A percentile compares a stretch with the other conserved stretches of the same genome.
These are phyloP conservation scores for Equus quagga DNA, from an alignment of 2,113 vertebrate species.

Conservation along the genomic window DNA sequence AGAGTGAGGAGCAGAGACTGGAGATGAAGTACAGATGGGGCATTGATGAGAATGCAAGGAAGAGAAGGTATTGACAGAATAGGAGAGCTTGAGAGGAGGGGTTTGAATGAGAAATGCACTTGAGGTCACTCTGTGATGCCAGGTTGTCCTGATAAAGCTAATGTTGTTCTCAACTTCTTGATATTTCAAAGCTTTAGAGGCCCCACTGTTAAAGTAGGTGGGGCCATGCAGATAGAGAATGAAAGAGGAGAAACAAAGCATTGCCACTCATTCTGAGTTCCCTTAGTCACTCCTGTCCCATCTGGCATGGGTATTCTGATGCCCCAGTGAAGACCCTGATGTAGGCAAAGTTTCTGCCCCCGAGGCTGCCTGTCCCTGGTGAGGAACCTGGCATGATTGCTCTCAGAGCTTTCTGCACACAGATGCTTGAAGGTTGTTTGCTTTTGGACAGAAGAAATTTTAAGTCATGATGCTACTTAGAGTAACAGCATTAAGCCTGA, in stretches of 20 bases:
- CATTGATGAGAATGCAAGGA: neutral
- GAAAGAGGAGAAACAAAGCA: neutral
- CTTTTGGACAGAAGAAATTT: neutral
- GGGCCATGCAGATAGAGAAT: neutral
- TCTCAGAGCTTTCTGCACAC: neutral
- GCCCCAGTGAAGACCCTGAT: neutral
- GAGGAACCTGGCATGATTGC: neutral
- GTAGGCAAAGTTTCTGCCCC: neutral
- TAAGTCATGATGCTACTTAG: neutral
- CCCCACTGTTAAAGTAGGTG: neutral
- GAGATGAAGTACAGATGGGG: neutral
- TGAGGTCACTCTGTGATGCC: neutral
- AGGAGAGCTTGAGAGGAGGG: neutral
- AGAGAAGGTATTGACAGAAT: neutral
- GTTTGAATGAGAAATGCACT: neutral
- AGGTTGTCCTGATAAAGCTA: neutral
- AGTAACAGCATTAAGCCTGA: neutral
- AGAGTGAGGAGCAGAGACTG: neutral
- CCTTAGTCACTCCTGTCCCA: rapidly evolving
- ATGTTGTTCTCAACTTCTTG: neutral
- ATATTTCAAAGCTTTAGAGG: neutral
- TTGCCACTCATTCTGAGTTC: neutral
- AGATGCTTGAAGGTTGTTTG: neutral
- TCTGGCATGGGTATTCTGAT: neutral
- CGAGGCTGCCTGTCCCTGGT: neutral